Evolutionary conservation across 2,888 invertebrate genomes (phyloP).

Genomic region (Euphydryas editha): DNA sequence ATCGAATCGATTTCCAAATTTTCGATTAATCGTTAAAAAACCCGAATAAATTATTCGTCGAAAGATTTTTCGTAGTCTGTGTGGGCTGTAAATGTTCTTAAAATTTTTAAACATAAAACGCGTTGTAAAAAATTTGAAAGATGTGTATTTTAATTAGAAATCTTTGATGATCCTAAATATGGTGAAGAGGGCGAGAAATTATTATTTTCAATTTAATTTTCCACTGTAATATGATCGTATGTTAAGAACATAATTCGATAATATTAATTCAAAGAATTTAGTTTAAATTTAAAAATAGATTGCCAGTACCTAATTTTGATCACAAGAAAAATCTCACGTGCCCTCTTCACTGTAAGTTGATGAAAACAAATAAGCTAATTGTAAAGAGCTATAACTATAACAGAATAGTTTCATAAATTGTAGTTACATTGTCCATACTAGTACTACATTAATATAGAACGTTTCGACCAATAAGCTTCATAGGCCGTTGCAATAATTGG

Average conservation of each 20-base stretch:
- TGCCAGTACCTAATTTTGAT: too few relatives aligned
- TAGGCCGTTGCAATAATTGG: constrained; percentile 47
- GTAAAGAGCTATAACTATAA: constrained; percentile 54
- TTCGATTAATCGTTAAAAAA: too few relatives aligned
- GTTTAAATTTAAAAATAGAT: too few relatives aligned
- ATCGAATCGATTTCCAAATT: too few relatives aligned
- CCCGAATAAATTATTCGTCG: too few relatives aligned
- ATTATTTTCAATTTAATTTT: neutral
- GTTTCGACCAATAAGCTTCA: constrained; percentile 65
- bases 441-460: constrained; percentile 41
- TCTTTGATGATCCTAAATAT: neutral
- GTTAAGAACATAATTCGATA: too few relatives aligned
- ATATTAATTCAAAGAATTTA: too few relatives aligned
- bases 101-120: neutral
- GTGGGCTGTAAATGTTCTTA: neutral
- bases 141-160: neutral
- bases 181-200: neutral
- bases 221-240: too few relatives aligned
- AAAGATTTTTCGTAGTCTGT: too few relatives aligned
- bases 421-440: constrained; percentile 51
- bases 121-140: neutral
- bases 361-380: constrained; percentile 48
- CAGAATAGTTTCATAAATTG: constrained; percentile 54
- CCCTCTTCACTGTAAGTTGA: constrained; percentile 4
- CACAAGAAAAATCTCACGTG: neutral